These are phyloP conservation scores for Aspidiotus destructor DNA, from an alignment of 2,888 invertebrate genomes.

Conservation along the genomic window DNA sequence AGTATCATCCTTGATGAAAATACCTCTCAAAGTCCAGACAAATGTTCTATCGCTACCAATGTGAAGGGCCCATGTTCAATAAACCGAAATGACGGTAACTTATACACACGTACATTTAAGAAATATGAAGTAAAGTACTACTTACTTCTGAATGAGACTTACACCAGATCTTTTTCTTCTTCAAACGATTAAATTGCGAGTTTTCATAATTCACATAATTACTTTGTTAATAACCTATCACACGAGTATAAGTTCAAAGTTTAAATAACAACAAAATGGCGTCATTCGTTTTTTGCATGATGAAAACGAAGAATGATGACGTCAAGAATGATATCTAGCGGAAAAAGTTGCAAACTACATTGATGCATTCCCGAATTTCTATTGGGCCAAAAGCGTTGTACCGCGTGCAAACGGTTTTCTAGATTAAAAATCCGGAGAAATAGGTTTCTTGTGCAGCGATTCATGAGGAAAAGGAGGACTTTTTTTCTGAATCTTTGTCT, in stretches of 20 bases:
- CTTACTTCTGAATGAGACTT: background rate
- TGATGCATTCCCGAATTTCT: too few relatives aligned
- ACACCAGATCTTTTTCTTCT: background rate
- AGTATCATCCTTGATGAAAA: background rate
- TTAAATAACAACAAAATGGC: constrained; percentile 30
- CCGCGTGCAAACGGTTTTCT: too few relatives aligned
- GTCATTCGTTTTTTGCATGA: constrained; percentile 6
- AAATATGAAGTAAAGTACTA: background rate
- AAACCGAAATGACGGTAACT: background rate
- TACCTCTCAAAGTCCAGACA: background rate
- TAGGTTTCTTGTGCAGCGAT: too few relatives aligned
- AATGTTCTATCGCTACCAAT: background rate
- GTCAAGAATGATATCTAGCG: too few relatives aligned
- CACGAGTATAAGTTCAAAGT: constrained; percentile 9
- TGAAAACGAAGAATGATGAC: too few relatives aligned
- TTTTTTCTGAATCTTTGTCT: too few relatives aligned
- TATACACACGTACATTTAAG: background rate
- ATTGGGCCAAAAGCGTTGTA: too few relatives aligned
- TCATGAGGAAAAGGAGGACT: too few relatives aligned
- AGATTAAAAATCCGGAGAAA: too few relatives aligned
- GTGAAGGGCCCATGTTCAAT: background rate
- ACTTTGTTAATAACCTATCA: constrained; percentile 29
- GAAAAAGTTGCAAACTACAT: too few relatives aligned
- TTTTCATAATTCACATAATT: constrained; percentile 24
- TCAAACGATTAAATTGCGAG: constrained; percentile 1